A percentile compares a stretch with the other conserved stretches of the same genome.
phyloP scores from a whole-genome alignment of 2,113 vertebrate genomes.

The Ceyx melanurus region DNA sequence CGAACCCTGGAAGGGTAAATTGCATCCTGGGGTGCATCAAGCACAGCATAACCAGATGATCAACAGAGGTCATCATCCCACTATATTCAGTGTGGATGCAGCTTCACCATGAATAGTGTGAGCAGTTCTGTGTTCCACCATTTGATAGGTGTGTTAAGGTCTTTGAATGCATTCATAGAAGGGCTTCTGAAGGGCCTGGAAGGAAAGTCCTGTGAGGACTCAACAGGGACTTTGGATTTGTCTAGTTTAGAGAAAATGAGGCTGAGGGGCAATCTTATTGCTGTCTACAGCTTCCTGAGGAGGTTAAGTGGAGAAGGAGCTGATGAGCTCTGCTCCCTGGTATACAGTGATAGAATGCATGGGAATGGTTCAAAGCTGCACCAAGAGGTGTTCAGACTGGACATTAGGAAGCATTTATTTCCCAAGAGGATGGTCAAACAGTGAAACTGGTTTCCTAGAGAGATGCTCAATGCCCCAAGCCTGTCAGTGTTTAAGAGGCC shows the following conservation, averaged over 20 bases:
- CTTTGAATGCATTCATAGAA: neutral
- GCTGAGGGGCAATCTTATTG: neutral
- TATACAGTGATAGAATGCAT: neutral
- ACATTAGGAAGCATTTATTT: neutral
- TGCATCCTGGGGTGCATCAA: neutral
- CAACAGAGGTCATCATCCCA: neutral
- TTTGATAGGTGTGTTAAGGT: neutral
- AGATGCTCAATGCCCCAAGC: neutral
- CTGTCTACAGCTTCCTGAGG: neutral
- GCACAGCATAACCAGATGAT: neutral
- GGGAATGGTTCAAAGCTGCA: neutral
- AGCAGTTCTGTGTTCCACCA: neutral
- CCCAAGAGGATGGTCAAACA: neutral
- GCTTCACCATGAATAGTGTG: neutral
- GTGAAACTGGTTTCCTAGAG: neutral
- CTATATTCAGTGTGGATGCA: neutral
- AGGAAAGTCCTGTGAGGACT: neutral
- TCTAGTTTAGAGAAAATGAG: neutral
- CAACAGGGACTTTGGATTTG: neutral
- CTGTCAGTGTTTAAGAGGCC: neutral
- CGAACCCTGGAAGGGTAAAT: neutral
- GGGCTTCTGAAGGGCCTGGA: neutral
- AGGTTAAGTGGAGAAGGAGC: neutral
- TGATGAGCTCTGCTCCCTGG: neutral
- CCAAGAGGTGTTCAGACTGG: neutral